Evolutionary conservation across 2,888 invertebrate genomes (phyloP).

Genomic region (Gymnoscelis rufifasciata): DNA sequence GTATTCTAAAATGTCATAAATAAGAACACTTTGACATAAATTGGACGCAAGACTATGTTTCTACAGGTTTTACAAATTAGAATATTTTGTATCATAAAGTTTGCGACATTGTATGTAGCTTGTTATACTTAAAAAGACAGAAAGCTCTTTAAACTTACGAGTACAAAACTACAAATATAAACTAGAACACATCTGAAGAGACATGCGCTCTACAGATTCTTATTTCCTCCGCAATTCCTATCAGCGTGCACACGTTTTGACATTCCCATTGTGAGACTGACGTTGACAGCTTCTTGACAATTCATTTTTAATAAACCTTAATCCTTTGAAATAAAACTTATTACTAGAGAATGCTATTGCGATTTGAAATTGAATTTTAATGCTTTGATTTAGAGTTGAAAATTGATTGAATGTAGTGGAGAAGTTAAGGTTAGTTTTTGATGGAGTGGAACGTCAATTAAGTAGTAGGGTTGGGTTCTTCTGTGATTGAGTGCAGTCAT

Average conservation of each 20-base stretch:
- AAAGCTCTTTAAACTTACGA: background rate
- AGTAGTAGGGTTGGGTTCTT: constrained; percentile 62
- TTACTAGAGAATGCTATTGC: background rate
- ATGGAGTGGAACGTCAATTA: constrained; percentile 76
- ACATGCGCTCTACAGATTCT: constrained; percentile 21
- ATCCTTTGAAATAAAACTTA: constrained; percentile 29
- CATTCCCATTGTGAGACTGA: constrained; percentile 53
- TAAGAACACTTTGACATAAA: no score
- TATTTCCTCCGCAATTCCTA: constrained; percentile 41
- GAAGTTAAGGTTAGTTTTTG: constrained; percentile 65
- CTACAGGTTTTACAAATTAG: no score
- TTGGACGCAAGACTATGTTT: no score
- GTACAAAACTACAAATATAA: background rate
- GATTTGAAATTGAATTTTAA: constrained; percentile 30
- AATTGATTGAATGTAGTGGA: constrained; percentile 32
- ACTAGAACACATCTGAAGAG: background rate
- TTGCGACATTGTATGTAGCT: no score
- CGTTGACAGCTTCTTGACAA: constrained; percentile 51
- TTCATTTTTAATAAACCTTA: constrained; percentile 22
- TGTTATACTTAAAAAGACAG: no score
- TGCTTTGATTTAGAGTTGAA: constrained; percentile 38
- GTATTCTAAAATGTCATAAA: no score
- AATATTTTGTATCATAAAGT: no score
- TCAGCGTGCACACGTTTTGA: constrained; percentile 40
- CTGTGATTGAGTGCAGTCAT: constrained; percentile 72